Percentiles rank a stretch among this genome's conserved stretches.
These are phyloP conservation scores for Hypanus sabinus DNA, from an alignment of 2,113 vertebrate genomes.

Conservation along the genomic window DNA sequence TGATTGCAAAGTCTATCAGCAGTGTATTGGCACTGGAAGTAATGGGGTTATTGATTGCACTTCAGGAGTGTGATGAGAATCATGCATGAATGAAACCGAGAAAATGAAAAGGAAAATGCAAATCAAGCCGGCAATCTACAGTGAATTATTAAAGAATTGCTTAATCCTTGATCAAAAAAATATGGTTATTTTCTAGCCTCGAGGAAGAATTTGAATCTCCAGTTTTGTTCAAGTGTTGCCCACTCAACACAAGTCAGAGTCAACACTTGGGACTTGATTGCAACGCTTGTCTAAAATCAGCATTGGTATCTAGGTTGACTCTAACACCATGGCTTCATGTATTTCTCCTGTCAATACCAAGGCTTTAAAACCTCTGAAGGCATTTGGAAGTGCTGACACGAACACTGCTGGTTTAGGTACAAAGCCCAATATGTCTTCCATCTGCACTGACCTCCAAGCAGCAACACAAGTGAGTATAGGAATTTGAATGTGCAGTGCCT, in stretches of 20 bases:
- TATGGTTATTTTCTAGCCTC: neutral
- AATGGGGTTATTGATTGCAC: constrained; percentile 34
- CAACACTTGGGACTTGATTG: neutral
- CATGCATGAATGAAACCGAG: constrained; percentile 11
- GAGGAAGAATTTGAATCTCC: neutral
- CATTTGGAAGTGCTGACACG: neutral
- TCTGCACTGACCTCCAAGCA: constrained; percentile 8
- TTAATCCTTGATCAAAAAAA: neutral
- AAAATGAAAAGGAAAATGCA: constrained; percentile 27
- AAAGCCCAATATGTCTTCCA: neutral
- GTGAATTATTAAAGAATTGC: neutral
- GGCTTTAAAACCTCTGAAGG: neutral
- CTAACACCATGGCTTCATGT: neutral
- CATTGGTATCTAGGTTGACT: neutral
- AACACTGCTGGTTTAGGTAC: neutral
- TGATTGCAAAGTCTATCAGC: constrained; percentile 30
- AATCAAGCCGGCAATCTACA: neutral
- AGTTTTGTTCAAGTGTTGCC: neutral
- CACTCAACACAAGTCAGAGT: neutral
- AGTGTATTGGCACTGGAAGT: neutral
- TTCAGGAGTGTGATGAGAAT: constrained; percentile 6
- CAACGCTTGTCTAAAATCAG: neutral
- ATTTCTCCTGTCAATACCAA: neutral
- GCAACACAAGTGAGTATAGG: neutral
- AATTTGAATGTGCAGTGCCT: neutral